These are phyloP conservation scores for Drosophila willistoni DNA, from an alignment of 1,140 invertebrate genomes.

Conservation along the genomic window DNA sequence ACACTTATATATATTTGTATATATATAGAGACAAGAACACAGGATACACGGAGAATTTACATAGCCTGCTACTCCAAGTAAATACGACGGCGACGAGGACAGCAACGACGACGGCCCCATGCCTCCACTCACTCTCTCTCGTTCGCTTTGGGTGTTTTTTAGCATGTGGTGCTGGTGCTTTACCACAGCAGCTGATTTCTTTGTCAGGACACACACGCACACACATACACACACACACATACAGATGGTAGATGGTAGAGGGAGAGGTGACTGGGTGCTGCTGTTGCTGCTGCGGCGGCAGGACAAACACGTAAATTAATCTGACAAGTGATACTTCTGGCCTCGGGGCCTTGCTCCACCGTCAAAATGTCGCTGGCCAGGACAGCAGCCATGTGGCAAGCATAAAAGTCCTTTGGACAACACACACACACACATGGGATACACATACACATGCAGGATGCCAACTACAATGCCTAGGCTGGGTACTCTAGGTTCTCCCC, in stretches of 20 bases:
- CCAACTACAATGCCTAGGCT: conserved; percentile 56
- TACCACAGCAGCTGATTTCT: conserved; percentile 76
- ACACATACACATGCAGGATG: conserved; percentile 12
- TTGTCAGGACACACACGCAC: conserved; percentile 50
- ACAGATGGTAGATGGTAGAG: not conserved
- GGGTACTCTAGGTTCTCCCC: conserved; percentile 29
- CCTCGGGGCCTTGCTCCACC: conserved; percentile 55
- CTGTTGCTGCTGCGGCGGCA: conserved; percentile 61
- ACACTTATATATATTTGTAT: not conserved
- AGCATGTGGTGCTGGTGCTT: conserved; percentile 56
- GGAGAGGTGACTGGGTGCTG: conserved; percentile 36
- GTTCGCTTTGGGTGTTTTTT: conserved; percentile 44
- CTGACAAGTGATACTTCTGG: conserved; percentile 79
- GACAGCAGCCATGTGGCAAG: conserved; percentile 79
- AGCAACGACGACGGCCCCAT: conserved; percentile 46
- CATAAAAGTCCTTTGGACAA: conserved; percentile 75
- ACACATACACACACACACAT: conserved; percentile 13
- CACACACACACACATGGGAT: conserved; percentile 38
- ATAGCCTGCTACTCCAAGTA: conserved; percentile 56
- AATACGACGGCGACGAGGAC: conserved; percentile 51
- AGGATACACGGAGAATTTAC: conserved; percentile 8
- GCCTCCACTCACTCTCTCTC: conserved; percentile 44
- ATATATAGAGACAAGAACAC: conserved; percentile 30
- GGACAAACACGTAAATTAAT: conserved; percentile 79
- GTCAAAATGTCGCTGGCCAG: conserved; percentile 74